Evolutionary conservation across 2,797 vertebrate species (phyloP).

Genomic region (Oreonectes daqikongensis): DNA sequence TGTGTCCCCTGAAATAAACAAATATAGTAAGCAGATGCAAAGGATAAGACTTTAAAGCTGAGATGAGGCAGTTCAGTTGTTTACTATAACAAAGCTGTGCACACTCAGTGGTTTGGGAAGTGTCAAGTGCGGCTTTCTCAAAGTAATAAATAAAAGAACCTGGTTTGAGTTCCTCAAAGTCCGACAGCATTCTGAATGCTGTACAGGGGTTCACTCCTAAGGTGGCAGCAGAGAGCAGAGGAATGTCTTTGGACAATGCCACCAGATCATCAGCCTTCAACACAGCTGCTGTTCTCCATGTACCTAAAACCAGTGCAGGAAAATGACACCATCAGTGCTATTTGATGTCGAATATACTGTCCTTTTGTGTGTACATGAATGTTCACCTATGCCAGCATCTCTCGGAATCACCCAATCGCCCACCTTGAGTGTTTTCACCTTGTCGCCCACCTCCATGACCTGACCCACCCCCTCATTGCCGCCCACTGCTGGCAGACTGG

Average conservation of each 20-base stretch:
- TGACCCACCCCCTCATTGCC: conserved; percentile 92
- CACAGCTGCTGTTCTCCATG: conserved; percentile 85
- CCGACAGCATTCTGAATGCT: conserved; percentile 87
- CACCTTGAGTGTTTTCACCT: conserved; percentile 75
- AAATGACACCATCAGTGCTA: not conserved
- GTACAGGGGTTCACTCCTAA: conserved; percentile 94
- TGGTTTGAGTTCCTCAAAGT: conserved; percentile 86
- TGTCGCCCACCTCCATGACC: conserved; percentile 82
- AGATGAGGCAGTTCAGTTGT: not conserved
- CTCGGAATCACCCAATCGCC: conserved; percentile 92
- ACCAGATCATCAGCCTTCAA: conserved; percentile 77
- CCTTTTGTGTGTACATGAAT: not conserved
- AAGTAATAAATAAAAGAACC: conserved; percentile 70
- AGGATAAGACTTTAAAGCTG: not conserved
- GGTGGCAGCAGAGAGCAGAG: conserved; percentile 87
- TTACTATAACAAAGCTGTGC: not conserved
- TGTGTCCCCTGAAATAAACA: conserved; percentile 80
- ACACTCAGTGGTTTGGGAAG: not conserved
- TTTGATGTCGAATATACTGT: not conserved
- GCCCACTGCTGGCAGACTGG: conserved; percentile 86
- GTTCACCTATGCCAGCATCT: conserved; percentile 83
- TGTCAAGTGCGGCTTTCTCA: not conserved
- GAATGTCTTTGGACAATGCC: conserved; percentile 81
- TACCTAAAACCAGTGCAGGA: conserved; percentile 75
- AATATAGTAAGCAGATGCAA: not conserved